Evolutionary conservation across 1,140 invertebrate genomes (phyloP).

Genomic region (Scaptodrosophila lebanonensis): DNA sequence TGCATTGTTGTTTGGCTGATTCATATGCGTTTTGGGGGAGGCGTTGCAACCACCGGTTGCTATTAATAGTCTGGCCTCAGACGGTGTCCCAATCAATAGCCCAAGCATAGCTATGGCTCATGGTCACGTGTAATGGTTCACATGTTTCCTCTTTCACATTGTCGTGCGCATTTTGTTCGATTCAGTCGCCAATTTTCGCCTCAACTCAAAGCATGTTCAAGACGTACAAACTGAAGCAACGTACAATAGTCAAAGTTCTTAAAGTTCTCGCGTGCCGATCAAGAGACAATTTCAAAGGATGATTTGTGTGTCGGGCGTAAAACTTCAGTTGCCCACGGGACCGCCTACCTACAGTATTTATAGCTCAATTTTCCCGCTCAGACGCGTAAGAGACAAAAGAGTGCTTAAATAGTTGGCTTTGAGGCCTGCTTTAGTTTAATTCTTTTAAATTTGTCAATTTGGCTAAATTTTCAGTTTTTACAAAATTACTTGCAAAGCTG

Average conservation of each 20-base stretch:
- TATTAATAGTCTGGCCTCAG: too few relatives aligned
- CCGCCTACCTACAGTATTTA: conserved; percentile 56
- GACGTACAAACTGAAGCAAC: conserved; percentile 17
- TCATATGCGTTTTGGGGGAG: too few relatives aligned
- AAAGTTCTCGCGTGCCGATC: conserved; percentile 5
- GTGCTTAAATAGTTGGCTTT: not conserved
- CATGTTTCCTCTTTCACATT: conserved; percentile 2
- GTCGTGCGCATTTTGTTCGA: not conserved
- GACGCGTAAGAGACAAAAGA: conserved; percentile 44
- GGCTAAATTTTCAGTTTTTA: too few relatives aligned
- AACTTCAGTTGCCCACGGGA: conserved; percentile 50
- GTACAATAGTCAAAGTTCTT: conserved; percentile 28
- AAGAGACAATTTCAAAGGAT: conserved; percentile 47
- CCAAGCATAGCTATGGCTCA: conserved; percentile 4
- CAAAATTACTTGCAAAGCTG: too few relatives aligned
- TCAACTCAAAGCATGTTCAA: conserved; percentile 55
- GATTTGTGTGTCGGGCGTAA: conserved; percentile 64
- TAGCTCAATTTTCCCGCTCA: conserved; percentile 57
- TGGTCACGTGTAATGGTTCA: conserved; percentile 47
- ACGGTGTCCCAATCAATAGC: too few relatives aligned
- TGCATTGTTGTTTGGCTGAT: too few relatives aligned
- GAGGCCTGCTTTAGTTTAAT: too few relatives aligned
- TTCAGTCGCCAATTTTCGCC: conserved; percentile 46
- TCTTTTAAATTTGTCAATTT: too few relatives aligned
- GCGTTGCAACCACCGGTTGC: too few relatives aligned